phyloP scores from a whole-genome alignment of 2,888 invertebrate genomes.

The Leptopilina drosophilae region DNA sequence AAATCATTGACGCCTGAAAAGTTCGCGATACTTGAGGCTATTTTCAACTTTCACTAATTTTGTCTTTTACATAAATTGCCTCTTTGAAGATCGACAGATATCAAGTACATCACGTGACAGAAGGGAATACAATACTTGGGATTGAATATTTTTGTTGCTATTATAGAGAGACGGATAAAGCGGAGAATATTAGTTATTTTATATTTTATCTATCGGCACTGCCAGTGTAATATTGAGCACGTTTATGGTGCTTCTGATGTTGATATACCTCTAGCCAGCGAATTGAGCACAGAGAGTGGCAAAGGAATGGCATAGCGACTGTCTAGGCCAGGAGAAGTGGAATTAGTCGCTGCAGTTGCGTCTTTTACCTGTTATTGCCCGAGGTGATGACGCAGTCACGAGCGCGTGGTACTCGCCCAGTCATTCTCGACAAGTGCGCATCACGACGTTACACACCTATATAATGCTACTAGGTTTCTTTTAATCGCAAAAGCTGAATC shows the following conservation, averaged over 20 bases:
- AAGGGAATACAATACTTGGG: not conserved
- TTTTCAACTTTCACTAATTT: constrained; percentile 17
- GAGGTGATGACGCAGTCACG: constrained; percentile 66
- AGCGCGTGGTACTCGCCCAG: constrained; percentile 63
- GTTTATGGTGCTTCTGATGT: constrained; percentile 13
- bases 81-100: constrained; percentile 8
- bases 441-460: constrained; percentile 53
- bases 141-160: not conserved
- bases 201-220: not conserved
- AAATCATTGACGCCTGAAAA: constrained; percentile 9
- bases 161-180: not conserved
- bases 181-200: not conserved
- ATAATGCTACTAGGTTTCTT: not conserved
- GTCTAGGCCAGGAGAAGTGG: constrained; percentile 54
- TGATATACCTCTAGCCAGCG: constrained; percentile 20
- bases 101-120: not conserved
- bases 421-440: constrained; percentile 62
- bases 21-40: not conserved
- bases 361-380: constrained; percentile 63
- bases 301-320: constrained; percentile 48
- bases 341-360: constrained; percentile 50
- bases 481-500: no score
- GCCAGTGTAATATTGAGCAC: no score
- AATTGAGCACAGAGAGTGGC: constrained; percentile 50
- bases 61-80: constrained; percentile 7